These are phyloP conservation scores for Desmodus rotundus DNA, from an alignment of 2,113 vertebrate species.

Conservation along the genomic window DNA sequence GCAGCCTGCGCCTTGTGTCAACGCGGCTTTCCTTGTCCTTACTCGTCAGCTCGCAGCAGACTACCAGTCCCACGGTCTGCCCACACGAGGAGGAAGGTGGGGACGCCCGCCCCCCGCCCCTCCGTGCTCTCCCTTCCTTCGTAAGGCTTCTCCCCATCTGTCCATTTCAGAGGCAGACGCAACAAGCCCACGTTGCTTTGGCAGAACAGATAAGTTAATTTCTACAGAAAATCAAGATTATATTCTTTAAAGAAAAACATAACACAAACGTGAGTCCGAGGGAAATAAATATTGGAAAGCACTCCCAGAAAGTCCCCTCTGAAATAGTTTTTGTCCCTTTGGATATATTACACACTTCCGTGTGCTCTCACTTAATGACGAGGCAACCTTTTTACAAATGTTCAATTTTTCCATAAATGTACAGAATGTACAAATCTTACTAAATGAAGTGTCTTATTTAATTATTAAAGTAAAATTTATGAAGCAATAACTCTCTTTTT, in stretches of 20 bases:
- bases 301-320: background rate
- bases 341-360: background rate
- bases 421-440: background rate
- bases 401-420: background rate
- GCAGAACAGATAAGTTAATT: background rate
- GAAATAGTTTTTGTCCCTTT: background rate
- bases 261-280: background rate
- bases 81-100: background rate
- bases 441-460: background rate
- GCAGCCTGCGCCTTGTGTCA: background rate
- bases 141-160: background rate
- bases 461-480: background rate
- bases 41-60: background rate
- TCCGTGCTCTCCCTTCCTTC: background rate
- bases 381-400: background rate
- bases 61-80: background rate
- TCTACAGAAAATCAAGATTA: slow-evolving; percentile 22
- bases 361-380: background rate
- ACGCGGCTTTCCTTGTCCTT: background rate
- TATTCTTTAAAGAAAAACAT: background rate
- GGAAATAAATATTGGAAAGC: background rate
- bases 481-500: background rate
- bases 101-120: background rate
- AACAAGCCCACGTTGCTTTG: background rate
- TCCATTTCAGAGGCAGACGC: background rate